Conservation (phyloP, 2,113 vertebrate genomes). For the Dasypus novemcinctus region DNA sequence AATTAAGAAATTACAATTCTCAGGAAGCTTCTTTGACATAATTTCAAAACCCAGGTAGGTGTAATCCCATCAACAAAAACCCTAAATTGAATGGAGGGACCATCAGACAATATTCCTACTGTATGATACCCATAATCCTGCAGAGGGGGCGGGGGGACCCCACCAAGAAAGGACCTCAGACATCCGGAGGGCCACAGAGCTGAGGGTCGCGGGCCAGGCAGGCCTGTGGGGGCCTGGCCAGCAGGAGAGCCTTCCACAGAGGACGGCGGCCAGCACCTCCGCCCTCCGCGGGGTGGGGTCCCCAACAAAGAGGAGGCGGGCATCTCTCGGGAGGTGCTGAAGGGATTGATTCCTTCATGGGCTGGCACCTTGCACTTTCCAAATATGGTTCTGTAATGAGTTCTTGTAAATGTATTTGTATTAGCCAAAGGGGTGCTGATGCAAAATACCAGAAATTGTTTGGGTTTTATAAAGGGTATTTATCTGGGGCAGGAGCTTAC, state of each 20-base stretch:
- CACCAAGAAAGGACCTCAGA: accelerated
- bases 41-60: conserved; percentile 64
- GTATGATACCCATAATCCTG: accelerated
- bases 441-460: too few species aligned
- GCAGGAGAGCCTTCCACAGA: accelerated
- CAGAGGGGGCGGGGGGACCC: accelerated
- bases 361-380: background rate
- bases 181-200: accelerated
- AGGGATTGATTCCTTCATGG: background rate
- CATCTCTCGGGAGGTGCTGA: accelerated
- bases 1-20: conserved; percentile 70
- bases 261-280: accelerated
- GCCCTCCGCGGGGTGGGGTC: accelerated
- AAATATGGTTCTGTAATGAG: accelerated
- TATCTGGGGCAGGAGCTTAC: too few species aligned
- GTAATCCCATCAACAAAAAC: conserved; percentile 53
- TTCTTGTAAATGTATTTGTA: too few species aligned
- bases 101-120: background rate
- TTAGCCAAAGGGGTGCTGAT: too few species aligned
- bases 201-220: accelerated
- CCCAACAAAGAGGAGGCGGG: accelerated
- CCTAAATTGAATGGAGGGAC: background rate
- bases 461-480: too few species aligned
- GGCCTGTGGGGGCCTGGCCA: too few species aligned
- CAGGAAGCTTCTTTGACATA: conserved; percentile 68